Percentiles rank a stretch among this genome's conserved stretches.
These are phyloP conservation scores for Pteronotus mesoamericanus DNA, from an alignment of 2,797 vertebrate genomes.

Conservation along the genomic window DNA sequence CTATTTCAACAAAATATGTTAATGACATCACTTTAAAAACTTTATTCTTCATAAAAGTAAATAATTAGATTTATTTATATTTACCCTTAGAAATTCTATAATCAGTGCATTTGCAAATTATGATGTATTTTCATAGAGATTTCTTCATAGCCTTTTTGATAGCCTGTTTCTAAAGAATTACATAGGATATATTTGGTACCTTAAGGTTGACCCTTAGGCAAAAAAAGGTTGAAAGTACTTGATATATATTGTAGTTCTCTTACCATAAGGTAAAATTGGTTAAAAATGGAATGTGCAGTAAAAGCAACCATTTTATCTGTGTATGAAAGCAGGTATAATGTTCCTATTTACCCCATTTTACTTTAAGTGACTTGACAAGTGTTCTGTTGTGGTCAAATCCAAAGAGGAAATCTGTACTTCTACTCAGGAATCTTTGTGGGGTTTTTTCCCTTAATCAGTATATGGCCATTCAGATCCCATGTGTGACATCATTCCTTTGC, in stretches of 20 bases:
- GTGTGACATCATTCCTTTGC: constrained; percentile 18
- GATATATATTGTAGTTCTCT: constrained; percentile 1
- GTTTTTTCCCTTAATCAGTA: not conserved
- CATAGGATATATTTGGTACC: constrained; percentile 18
- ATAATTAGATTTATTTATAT: constrained; percentile 21
- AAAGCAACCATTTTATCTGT: not conserved
- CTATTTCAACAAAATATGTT: not conserved
- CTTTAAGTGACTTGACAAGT: constrained; percentile 27
- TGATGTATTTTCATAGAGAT: not conserved
- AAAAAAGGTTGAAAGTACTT: not conserved
- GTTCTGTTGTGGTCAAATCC: not conserved
- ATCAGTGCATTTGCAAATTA: not conserved
- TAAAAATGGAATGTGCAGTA: not conserved
- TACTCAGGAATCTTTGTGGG: not conserved
- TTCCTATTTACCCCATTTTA: not conserved
- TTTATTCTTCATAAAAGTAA: constrained; percentile 1
- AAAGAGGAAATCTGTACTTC: not conserved
- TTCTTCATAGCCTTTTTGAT: not conserved
- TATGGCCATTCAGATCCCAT: not conserved
- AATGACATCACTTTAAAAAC: not conserved
- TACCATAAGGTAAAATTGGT: constrained; percentile 20
- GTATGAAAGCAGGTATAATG: not conserved
- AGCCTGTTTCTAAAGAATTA: not conserved
- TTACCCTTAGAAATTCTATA: constrained; percentile 28
- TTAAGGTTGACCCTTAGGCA: not conserved